phyloP scores from a whole-genome alignment of 2,797 vertebrate species.

The Limosa lapponica region DNA sequence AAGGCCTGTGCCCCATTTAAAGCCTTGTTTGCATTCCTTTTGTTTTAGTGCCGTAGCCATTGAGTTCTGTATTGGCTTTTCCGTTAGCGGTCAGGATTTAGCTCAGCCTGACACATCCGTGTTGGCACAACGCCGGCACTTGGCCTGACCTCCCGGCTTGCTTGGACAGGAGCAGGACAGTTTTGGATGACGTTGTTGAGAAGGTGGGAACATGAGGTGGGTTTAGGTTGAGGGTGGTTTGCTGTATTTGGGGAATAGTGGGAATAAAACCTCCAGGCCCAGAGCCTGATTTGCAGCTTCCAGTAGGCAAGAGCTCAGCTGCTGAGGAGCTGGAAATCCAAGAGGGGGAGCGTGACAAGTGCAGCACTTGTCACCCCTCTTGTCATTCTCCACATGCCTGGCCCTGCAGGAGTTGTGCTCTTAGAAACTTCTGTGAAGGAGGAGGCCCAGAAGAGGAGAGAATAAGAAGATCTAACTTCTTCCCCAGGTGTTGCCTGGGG shows the following conservation, averaged over 20 bases:
- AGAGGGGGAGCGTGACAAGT: background rate
- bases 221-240: background rate
- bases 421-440: background rate
- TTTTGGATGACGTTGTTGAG: background rate
- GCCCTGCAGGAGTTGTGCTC: background rate
- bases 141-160: fast-evolving
- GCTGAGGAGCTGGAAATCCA: background rate
- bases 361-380: background rate
- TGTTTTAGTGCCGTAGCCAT: background rate
- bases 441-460: background rate
- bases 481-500: background rate
- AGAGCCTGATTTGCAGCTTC: background rate
- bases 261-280: background rate
- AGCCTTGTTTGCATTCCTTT: background rate
- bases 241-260: fast-evolving
- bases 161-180: background rate
- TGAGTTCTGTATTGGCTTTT: background rate
- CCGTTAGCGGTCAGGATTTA: fast-evolving
- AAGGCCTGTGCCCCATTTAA: background rate
- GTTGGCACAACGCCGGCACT: background rate
- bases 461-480: background rate
- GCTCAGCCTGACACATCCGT: background rate
- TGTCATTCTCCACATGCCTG: background rate
- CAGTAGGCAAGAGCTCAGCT: background rate
- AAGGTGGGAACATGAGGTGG: background rate